These are phyloP conservation scores for Rhegmatorhina hoffmannsi DNA, from an alignment of 2,113 vertebrate genomes.

Conservation along the genomic window DNA sequence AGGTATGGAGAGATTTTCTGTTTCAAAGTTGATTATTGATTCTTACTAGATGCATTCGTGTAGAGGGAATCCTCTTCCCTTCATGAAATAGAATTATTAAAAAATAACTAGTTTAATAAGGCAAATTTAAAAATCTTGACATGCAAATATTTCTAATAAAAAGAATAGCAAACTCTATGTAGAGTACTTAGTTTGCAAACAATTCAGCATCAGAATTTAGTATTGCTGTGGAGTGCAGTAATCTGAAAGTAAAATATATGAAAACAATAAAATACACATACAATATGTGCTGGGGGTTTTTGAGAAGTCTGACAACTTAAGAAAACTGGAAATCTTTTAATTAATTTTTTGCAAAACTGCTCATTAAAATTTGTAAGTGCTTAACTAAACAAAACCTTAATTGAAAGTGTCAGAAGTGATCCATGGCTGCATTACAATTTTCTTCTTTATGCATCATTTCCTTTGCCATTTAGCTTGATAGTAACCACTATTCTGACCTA, in stretches of 20 bases:
- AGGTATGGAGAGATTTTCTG: not conserved
- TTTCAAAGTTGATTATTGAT: not conserved
- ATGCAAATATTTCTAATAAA: not conserved
- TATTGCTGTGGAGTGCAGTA: not conserved
- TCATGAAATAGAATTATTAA: not conserved
- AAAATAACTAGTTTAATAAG: not conserved
- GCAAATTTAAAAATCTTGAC: not conserved
- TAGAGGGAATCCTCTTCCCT: not conserved
- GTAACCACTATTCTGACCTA: not conserved
- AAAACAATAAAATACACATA: not conserved
- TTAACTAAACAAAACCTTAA: slow-evolving; percentile 72
- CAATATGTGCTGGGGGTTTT: not conserved
- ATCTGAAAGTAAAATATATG: not conserved
- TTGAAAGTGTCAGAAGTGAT: slow-evolving; percentile 68
- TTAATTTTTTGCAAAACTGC: slow-evolving; percentile 34
- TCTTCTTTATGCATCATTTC: slow-evolving; percentile 64
- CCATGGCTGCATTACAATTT: slow-evolving; percentile 50
- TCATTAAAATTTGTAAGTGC: slow-evolving; percentile 62
- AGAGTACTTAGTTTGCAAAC: not conserved
- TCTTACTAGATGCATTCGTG: not conserved
- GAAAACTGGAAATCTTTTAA: slow-evolving; percentile 19
- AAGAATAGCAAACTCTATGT: not conserved
- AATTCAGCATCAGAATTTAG: not conserved
- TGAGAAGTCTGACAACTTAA: not conserved
- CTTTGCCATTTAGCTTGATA: slow-evolving; percentile 61